Conservation (phyloP, 35 echinoderm and acorn worm genomes). For the Apostichopus japonicus region DNA sequence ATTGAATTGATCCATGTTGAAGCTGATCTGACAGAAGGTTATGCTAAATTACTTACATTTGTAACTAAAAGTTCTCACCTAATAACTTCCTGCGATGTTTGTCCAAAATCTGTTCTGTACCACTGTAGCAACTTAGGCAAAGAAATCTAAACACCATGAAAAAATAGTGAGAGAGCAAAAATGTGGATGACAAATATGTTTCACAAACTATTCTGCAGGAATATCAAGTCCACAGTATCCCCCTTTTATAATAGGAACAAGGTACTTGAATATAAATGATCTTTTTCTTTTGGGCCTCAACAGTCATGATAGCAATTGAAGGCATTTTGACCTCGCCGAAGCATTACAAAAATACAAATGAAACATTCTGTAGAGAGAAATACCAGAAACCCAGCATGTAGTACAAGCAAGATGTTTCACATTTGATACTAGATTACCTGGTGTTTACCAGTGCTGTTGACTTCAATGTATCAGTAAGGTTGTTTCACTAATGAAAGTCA, state of each 20-base stretch:
- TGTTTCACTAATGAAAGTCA: no score
- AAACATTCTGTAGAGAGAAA: no score
- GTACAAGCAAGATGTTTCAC: no score
- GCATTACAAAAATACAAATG: no score
- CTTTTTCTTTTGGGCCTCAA: no score
- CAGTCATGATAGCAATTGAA: no score
- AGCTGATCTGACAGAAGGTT: not conserved
- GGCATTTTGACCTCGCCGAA: no score
- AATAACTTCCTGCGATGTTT: slow-evolving; percentile 1
- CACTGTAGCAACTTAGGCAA: slow-evolving; percentile 33
- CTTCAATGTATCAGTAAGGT: no score
- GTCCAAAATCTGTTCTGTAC: slow-evolving; percentile 34
- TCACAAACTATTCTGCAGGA: not conserved
- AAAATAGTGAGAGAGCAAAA: not conserved
- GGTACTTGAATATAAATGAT: no score
- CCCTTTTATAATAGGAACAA: not conserved
- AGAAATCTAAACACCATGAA: not conserved
- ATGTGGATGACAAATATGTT: not conserved
- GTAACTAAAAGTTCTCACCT: not conserved
- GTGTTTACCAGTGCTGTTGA: no score
- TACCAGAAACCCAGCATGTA: no score
- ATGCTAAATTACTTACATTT: not conserved
- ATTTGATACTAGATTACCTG: no score
- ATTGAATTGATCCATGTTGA: not conserved
- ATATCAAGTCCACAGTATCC: not conserved